A percentile compares a stretch with the other conserved stretches of the same genome.
Conservation (phyloP, 2,113 vertebrate species). For the Gallinago jamesoni region DNA sequence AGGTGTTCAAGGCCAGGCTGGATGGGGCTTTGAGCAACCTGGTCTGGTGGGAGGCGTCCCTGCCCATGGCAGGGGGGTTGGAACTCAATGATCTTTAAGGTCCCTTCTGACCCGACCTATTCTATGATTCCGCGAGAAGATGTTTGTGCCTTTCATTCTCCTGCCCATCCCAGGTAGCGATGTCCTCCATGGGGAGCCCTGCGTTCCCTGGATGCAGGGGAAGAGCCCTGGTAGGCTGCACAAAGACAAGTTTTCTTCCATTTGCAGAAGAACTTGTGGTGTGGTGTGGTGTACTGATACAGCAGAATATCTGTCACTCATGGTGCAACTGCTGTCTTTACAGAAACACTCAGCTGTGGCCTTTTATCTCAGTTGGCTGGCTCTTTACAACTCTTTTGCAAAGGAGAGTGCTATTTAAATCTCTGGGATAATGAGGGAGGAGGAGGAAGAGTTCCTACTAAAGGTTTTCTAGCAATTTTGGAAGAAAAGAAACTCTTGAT, state of each 20-base stretch:
- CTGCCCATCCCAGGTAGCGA: rapidly evolving
- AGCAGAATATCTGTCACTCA: neutral
- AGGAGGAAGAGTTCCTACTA: neutral
- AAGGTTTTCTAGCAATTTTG: neutral
- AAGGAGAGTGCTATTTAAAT: neutral
- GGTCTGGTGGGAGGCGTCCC: too few relatives aligned
- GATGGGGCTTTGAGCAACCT: too few relatives aligned
- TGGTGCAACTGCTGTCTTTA: neutral
- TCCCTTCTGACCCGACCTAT: too few relatives aligned
- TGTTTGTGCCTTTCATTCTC: neutral
- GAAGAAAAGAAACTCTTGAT: neutral
- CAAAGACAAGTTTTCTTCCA: neutral
- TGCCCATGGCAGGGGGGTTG: too few relatives aligned
- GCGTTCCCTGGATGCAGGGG: rapidly evolving
- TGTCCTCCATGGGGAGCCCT: neutral
- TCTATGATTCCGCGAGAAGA: neutral
- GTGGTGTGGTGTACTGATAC: rapidly evolving
- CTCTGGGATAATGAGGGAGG: neutral
- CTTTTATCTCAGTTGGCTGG: slow-evolving; percentile 14
- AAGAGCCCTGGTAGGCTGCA: neutral
- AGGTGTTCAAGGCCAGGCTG: too few relatives aligned
- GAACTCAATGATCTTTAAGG: too few relatives aligned
- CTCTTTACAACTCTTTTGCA: neutral
- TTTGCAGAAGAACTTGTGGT: neutral
- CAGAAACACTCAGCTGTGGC: slow-evolving; percentile 1